Base-by-base conservation (phyloP, 2,113 vertebrate species). In the Dipodomys merriami region DNA sequence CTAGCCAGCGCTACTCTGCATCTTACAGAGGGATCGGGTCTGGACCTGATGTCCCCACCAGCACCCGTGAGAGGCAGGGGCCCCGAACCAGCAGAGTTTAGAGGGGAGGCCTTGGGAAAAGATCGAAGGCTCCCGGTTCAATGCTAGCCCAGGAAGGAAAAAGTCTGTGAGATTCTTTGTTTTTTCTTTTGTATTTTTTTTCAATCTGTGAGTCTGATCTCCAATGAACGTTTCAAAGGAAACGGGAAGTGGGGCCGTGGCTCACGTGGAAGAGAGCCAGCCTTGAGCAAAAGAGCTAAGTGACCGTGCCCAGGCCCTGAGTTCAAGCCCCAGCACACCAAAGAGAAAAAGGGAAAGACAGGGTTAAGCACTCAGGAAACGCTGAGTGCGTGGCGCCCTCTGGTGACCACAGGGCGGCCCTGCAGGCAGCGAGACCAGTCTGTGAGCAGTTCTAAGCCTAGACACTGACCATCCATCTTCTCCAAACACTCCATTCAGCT, bases 311-410 rank as follows among this genome's bases (percentile, higher is more conserved):
- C 53, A 57, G 53, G 15, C 53, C 53, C 53, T 57, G 53, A 18
- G 53, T 57, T 57, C 13, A 57, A 57, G 53, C 53, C 53, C 53
- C 53, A 57, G 53, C 15, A 57, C 53, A 57, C 4, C 0, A 2
- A 67, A 86, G 81, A 5, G 39, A 49, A 49, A 49, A 49, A 1
- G 62, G 16, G 16, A n/a, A 1, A 69, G 90, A 90, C 62, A 20
- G 13, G 65, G 83, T 23, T 16, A 25, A 39, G 35, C 27, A 9
- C 33, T 29, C 46, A 72, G n/a, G 39, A 5, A 93, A 83, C 10
- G 77, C 65, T 23, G 91, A 74, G 53, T 57, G 39, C 23, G 65
- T 23, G 0, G 5, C 27, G 25, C 94, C 93, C 94, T 94, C 96
- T 96, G 60, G 81, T 93, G 96, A 39, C 78, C 69, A 77, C 0